Percentiles rank a stretch among this genome's conserved stretches.
phyloP scores from a whole-genome alignment of 2,888 invertebrate genomes.

The Pseudococcus viburni region DNA sequence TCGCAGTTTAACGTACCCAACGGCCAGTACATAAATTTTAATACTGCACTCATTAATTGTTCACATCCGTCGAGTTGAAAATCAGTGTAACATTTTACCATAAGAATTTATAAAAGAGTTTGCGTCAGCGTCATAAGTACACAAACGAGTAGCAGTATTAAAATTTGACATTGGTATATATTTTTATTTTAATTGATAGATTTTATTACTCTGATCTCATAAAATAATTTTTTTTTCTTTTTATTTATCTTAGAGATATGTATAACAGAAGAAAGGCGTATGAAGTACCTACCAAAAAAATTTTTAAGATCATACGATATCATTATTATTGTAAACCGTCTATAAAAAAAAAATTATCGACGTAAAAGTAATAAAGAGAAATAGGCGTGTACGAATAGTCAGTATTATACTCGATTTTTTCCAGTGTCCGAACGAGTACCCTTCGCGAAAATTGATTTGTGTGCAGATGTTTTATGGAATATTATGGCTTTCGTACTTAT shows the following conservation, averaged over 20 bases:
- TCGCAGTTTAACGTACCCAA: constrained; percentile 41
- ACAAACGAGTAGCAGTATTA: constrained; percentile 34
- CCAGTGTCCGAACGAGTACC: background rate
- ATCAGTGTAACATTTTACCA: background rate
- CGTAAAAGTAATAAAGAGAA: background rate
- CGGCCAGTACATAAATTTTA: constrained; percentile 45
- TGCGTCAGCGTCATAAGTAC: background rate
- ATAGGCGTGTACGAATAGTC: background rate
- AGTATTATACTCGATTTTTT: background rate
- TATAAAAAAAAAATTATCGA: background rate
- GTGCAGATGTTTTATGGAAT: constrained; percentile 28
- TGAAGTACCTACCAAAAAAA: constrained; percentile 37
- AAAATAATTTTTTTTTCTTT: constrained; percentile 52
- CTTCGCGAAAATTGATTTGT: background rate
- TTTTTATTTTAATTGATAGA: constrained; percentile 54
- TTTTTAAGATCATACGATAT: constrained; percentile 5
- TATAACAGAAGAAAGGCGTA: constrained; percentile 17
- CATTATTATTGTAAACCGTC: background rate
- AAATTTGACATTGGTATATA: constrained; percentile 43
- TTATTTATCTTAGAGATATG: constrained; percentile 32
- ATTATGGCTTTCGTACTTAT: constrained; percentile 43
- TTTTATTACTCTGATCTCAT: constrained; percentile 54
- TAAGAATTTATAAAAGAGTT: background rate
- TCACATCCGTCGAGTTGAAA: constrained; percentile 41
- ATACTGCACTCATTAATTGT: constrained; percentile 45